Evolutionary conservation across 2,113 vertebrate genomes (phyloP), one percentile per base, ranked within the genome.

Genomic region (Plecotus auritus): DNA sequence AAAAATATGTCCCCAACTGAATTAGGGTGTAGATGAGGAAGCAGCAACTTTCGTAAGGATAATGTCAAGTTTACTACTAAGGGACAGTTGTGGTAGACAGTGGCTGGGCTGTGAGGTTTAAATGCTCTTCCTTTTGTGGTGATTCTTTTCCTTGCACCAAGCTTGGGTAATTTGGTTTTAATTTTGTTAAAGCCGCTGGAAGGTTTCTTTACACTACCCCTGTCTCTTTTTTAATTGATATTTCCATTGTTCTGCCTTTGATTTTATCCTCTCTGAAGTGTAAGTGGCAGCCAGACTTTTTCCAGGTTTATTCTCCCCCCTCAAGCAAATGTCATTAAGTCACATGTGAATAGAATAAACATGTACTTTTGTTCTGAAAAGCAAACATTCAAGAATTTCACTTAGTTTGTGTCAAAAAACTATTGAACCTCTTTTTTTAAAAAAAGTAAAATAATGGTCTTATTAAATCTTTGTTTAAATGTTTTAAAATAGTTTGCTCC

Each of bases 321-420:
- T 70, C 13, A n/a, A 86, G 72, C 47, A 72, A 78, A 69, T 81
- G 40, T 85, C 88, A 90, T 30, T 59, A 72, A 88, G 66, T 84
- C 76, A 73, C 70, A 59, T 90, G 88, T 90, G 76, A 40, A 35
- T 26, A 88, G 72, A 93, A 93, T 92, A 95, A 95, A 87, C 17
- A 77, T 40, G 30, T 61, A 76, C 14, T 85, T 95, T 93, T 70
- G 64, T 85, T 95, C 80, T 90, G 80, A 85, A 94, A 93, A 83
- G 73, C 7, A 89, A 94, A 85, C 26, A 40, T 59, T 32, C 4
- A 67, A 67, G 76, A 72, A 80, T 91, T 73, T 96, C 67, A 54
- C 7, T 83, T 90, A 30, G 17, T 40, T 95, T 81, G 56, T 83
- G n/a, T 76, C 20, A 30, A 83, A 70, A 91, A 69, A 30, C 9